These are phyloP conservation scores for Monochamus saltuarius DNA, from an alignment of 1,140 invertebrate species.

Conservation along the genomic window DNA sequence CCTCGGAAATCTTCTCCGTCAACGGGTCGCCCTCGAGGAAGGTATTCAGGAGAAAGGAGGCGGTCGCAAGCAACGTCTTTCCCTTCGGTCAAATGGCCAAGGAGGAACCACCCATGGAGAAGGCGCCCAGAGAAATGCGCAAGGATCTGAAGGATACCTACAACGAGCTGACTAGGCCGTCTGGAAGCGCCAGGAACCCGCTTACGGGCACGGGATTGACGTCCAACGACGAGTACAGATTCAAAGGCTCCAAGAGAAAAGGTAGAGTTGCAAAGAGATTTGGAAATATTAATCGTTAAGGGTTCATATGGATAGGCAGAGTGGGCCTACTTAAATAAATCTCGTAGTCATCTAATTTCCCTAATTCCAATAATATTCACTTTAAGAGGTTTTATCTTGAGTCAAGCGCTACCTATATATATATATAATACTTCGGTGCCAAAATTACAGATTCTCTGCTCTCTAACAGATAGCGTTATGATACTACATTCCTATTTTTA, in stretches of 20 bases:
- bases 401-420: no score
- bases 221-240: conserved; percentile 42
- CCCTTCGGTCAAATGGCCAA: not conserved
- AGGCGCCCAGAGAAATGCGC: conserved; percentile 16
- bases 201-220: conserved; percentile 43
- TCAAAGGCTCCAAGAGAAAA: conserved; percentile 32
- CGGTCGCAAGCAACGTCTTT: conserved; percentile 8
- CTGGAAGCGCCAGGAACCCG: conserved; percentile 38
- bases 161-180: conserved; percentile 30
- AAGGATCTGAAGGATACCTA: conserved; percentile 30
- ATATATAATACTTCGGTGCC: no score
- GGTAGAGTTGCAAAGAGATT: conserved; percentile 20
- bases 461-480: no score
- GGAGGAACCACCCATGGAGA: conserved; percentile 24
- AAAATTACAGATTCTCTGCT: no score
- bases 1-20: conserved; percentile 31
- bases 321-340: no score
- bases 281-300: not conserved
- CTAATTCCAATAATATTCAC: no score
- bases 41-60: conserved; percentile 31
- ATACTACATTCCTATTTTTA: no score
- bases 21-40: conserved; percentile 31
- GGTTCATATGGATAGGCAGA: no score
- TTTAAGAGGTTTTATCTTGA: no score
- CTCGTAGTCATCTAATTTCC: no score